These are phyloP conservation scores for Eolophus roseicapilla DNA, from an alignment of 2,113 vertebrate genomes.

Conservation along the genomic window DNA sequence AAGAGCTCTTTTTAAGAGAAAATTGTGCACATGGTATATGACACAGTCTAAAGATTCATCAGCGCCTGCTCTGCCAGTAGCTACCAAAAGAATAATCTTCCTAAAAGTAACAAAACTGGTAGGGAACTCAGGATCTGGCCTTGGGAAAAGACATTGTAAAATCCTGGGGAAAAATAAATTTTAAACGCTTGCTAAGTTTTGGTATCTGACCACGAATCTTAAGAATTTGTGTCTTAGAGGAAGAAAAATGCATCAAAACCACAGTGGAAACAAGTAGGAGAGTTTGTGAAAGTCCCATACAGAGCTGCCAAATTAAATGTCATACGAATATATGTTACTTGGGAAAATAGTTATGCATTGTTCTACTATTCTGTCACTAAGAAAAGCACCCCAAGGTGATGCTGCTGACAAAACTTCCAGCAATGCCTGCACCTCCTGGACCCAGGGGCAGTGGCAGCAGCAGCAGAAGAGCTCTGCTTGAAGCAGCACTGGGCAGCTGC, in stretches of 20 bases:
- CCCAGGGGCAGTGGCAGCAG: neutral
- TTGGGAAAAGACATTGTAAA: neutral
- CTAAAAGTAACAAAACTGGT: neutral
- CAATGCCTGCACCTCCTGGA: neutral
- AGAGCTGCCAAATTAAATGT: neutral
- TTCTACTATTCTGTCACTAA: neutral
- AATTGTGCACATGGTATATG: neutral
- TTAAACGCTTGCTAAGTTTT: neutral
- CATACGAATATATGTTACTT: neutral
- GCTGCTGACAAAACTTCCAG: neutral
- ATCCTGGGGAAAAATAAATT: neutral
- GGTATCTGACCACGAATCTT: neutral
- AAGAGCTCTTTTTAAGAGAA: neutral
- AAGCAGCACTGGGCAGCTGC: neutral
- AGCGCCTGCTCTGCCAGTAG: neutral
- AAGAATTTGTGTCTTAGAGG: neutral
- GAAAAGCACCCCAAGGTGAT: neutral
- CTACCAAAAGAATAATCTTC: neutral
- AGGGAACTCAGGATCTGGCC: neutral
- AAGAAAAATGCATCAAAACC: neutral
- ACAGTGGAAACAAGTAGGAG: neutral
- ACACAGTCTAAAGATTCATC: neutral
- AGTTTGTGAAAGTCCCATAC: neutral
- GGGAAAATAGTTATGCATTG: neutral
- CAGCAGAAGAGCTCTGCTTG: neutral